Evolutionary conservation across 2,113 vertebrate species (phyloP).

Genomic region (Oncorhynchus clarkii): DNA sequence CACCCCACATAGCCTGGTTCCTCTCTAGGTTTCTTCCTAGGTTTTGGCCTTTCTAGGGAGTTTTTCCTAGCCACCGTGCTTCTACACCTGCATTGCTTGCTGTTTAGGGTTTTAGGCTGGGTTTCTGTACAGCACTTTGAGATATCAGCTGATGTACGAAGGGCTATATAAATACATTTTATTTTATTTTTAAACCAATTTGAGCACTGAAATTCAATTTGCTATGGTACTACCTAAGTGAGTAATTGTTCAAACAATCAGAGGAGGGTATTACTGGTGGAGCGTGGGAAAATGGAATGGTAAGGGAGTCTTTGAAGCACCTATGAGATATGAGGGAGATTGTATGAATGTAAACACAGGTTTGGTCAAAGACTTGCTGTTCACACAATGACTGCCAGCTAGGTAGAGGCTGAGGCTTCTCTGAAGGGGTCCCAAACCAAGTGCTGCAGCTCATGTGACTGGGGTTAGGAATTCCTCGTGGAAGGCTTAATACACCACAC

Average conservation of each 20-base stretch:
- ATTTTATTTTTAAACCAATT: too few relatives aligned
- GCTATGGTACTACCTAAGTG: background rate
- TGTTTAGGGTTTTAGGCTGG: too few relatives aligned
- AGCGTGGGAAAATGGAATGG: constrained; percentile 13
- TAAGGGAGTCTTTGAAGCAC: background rate
- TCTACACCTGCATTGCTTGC: too few relatives aligned
- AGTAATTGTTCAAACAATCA: background rate
- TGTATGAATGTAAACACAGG: background rate
- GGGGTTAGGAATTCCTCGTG: background rate
- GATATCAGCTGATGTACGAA: too few relatives aligned
- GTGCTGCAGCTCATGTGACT: constrained; percentile 13
- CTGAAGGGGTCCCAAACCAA: background rate
- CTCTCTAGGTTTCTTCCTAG: too few relatives aligned
- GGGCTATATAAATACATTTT: too few relatives aligned
- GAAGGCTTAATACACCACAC: background rate
- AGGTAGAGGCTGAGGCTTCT: background rate
- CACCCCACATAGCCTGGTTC: too few relatives aligned
- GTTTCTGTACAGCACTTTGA: too few relatives aligned
- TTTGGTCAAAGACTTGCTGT: background rate
- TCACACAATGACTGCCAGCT: background rate
- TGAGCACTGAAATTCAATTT: too few relatives aligned
- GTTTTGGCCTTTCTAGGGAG: too few relatives aligned
- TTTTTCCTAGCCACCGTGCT: too few relatives aligned
- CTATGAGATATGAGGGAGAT: background rate
- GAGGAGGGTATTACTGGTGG: background rate